Base-by-base conservation (phyloP, 2,113 vertebrate genomes). In the Rattus rattus region DNA sequence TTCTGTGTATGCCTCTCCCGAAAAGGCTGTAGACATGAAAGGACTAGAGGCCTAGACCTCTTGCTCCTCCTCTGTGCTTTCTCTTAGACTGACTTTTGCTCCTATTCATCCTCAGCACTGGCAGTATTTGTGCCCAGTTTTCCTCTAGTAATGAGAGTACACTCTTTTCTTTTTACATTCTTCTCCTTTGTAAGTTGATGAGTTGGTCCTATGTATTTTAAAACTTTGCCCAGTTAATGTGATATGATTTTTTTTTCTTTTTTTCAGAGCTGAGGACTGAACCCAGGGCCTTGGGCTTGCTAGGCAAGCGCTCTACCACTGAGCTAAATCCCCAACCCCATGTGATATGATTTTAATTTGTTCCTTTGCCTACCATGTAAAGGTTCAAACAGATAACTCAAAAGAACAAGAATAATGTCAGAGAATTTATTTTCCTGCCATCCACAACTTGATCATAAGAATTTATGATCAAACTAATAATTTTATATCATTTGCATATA, bases 291-390 rank as follows among this genome's bases (percentile, higher is more conserved):
- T 43, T 43, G 43, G 43, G 43, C 43, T 43, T 43, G 43, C 43
- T 43, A 43, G 43, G 43, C 43, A 43, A 43, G 43, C 43, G 43
- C 43, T 43, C 43, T 43, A 43, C 43, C 43, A 43, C 43, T 43
- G 43, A 43, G 43, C 43, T 43, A 43, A 43, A 43, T 43, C 43
- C 43, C 43, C 43, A 43, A 43, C 43, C 43, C 43, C 43, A 88
- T 20, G 86, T 90, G 72, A 86, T 73, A 61, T 69, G 52, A 93
- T 73, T 85, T 67, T 88, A 69, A 85, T 95, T 94, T 96, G 24
- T 90, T 77, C 47, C 76, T 87, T 28, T 91, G 33, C 43, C 39
- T 90, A 90, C 43, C 87, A 85, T 59, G 89, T 85, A 87, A 97
- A 95, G 77, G 91, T 95, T 91, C 54, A 95, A 83, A 94, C 3